Evolutionary conservation across 2,113 vertebrate species (phyloP).

Genomic region (Hippocampus barbouri): DNA sequence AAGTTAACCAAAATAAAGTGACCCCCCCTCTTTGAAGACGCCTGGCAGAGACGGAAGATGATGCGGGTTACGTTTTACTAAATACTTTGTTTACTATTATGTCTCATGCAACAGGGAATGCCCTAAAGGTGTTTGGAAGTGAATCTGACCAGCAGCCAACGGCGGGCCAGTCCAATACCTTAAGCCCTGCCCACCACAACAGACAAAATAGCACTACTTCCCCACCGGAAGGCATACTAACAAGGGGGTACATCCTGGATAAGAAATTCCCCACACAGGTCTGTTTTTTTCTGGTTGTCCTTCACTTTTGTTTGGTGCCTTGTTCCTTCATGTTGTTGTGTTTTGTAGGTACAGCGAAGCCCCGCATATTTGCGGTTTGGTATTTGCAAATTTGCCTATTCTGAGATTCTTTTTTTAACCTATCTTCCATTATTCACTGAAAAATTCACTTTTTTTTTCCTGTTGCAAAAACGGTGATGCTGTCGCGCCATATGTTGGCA

Average conservation of each 20-base stretch:
- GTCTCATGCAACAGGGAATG: conserved; percentile 72
- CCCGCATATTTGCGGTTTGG: not conserved
- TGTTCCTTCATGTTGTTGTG: not conserved
- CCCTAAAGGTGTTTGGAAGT: conserved; percentile 82
- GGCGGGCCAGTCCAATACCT: conserved; percentile 57
- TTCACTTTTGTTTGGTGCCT: not conserved
- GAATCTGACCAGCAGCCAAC: conserved; percentile 73
- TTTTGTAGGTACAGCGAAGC: not conserved
- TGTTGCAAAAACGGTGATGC: no score
- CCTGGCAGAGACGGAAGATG: not conserved
- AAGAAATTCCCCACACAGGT: conserved; percentile 83
- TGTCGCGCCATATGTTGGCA: not conserved
- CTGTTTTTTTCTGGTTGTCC: not conserved
- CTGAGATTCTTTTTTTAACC: not conserved
- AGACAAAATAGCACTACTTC: conserved; percentile 42
- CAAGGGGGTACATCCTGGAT: conserved; percentile 69
- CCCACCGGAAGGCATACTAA: conserved; percentile 54
- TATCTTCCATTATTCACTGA: not conserved
- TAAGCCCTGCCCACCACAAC: conserved; percentile 60
- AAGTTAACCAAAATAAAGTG: not conserved
- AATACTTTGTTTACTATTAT: not conserved
- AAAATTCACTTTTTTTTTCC: not conserved
- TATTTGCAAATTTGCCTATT: not conserved
- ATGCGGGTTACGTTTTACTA: not conserved
- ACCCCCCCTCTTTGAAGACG: not conserved